Percentiles rank a stretch among this genome's conserved stretches.
Evolutionary conservation across 2,797 vertebrate genomes (phyloP).

Genomic region (Clamator glandarius): DNA sequence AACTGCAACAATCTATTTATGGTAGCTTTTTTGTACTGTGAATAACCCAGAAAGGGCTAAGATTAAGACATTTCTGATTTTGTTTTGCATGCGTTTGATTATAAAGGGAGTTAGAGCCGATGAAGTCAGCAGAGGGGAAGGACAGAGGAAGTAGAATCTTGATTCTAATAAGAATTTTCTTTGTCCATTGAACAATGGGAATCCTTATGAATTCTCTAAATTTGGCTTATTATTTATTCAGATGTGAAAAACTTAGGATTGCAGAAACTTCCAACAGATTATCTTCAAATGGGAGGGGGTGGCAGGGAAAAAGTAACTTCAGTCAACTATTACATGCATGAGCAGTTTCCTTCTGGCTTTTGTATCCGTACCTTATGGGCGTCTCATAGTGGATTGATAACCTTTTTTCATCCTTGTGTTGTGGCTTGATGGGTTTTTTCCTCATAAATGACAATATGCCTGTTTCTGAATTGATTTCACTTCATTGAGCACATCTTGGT

Average conservation of each 20-base stretch:
- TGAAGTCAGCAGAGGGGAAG: constrained; percentile 67
- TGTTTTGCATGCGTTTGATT: background rate
- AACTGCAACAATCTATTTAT: constrained; percentile 63
- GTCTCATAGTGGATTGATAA: background rate
- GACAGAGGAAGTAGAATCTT: constrained; percentile 61
- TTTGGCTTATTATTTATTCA: constrained; percentile 21
- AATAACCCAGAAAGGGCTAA: constrained; percentile 30
- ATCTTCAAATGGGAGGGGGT: background rate
- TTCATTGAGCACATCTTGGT: background rate
- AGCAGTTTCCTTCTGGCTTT: background rate
- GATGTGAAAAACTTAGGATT: background rate
- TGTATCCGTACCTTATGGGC: background rate
- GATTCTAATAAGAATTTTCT: constrained; percentile 59
- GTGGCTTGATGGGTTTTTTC: background rate
- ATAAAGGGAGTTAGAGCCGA: background rate
- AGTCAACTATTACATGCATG: background rate
- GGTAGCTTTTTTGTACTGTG: constrained; percentile 56
- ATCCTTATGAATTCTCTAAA: constrained; percentile 34
- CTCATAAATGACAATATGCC: fast-evolving
- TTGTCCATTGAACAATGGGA: constrained; percentile 43
- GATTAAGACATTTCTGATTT: constrained; percentile 49
- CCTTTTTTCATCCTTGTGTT: background rate
- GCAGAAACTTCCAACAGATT: background rate
- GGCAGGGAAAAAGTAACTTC: background rate
- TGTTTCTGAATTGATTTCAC: background rate